These are phyloP conservation scores for Melospiza melodia DNA, from an alignment of 2,113 vertebrate genomes.

Conservation along the genomic window DNA sequence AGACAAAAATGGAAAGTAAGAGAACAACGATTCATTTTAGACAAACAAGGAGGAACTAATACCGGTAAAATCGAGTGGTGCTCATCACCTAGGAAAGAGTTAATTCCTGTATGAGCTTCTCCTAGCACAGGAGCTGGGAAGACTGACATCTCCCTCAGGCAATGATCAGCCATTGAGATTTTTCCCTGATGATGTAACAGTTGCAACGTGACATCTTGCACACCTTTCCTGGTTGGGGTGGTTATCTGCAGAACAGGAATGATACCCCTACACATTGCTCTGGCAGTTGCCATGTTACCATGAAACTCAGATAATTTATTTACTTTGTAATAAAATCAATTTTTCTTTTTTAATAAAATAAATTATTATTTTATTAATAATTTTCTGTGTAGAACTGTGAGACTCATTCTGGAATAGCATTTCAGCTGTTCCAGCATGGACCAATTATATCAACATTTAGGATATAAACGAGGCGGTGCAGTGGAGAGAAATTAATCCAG, in stretches of 20 bases:
- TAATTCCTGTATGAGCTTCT: not conserved
- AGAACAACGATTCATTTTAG: not conserved
- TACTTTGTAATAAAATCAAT: not conserved
- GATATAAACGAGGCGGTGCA: not conserved
- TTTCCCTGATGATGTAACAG: conserved; percentile 56
- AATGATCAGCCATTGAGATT: conserved; percentile 42
- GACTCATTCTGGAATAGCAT: not conserved
- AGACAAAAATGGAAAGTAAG: not conserved
- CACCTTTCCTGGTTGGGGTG: not conserved
- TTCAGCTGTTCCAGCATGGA: not conserved
- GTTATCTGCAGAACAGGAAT: not conserved
- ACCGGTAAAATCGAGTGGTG: not conserved
- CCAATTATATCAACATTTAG: not conserved
- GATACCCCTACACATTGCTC: not conserved
- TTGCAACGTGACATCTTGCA: conserved; percentile 54
- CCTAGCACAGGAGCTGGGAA: not conserved
- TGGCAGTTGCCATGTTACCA: not conserved
- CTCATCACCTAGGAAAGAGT: conserved; percentile 25
- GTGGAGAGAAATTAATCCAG: not conserved
- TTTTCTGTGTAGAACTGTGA: not conserved
- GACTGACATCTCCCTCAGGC: conserved; percentile 39
- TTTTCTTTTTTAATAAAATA: not conserved
- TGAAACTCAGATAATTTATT: not conserved
- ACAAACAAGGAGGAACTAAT: not conserved
- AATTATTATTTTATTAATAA: not conserved